phyloP scores from a whole-genome alignment of 2,797 vertebrate genomes.

The Cynodonichthys magdalenae region DNA sequence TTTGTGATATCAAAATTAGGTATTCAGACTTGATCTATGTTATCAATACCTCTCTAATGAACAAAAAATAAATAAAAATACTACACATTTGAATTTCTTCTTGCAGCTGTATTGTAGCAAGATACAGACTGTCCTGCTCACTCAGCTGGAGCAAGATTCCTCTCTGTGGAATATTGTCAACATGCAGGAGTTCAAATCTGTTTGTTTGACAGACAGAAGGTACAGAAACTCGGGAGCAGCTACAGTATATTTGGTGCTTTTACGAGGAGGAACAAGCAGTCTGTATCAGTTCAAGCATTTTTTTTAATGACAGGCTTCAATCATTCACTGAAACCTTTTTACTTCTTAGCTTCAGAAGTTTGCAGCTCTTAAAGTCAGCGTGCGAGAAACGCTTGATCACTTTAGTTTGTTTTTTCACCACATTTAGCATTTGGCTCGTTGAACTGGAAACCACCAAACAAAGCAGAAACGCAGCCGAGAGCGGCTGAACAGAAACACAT shows the following conservation, averaged over 20 bases:
- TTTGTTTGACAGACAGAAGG: background rate
- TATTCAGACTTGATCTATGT: constrained; percentile 35
- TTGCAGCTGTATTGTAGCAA: constrained; percentile 33
- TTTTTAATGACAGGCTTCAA: constrained; percentile 10
- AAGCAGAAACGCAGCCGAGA: constrained; percentile 13
- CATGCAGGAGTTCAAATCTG: constrained; percentile 1
- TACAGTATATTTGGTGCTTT: background rate
- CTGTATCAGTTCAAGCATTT: constrained; percentile 9
- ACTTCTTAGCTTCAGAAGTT: constrained; percentile 15
- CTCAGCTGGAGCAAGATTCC: constrained; percentile 18
- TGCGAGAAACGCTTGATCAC: constrained; percentile 22
- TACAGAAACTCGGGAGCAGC: constrained; percentile 4
- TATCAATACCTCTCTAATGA: constrained; percentile 33
- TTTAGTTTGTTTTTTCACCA: constrained; percentile 25
- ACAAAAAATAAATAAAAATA: constrained; percentile 4
- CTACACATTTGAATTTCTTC: constrained; percentile 5
- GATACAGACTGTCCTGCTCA: constrained; percentile 30
- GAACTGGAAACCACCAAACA: constrained; percentile 15
- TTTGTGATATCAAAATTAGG: constrained; percentile 42
- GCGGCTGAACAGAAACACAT: constrained; percentile 15
- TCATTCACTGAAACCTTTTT: constrained; percentile 16
- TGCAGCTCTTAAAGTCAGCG: constrained; percentile 18
- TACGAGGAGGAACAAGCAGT: background rate
- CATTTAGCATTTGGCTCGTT: constrained; percentile 15
- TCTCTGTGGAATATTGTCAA: constrained; percentile 6